phyloP scores from a whole-genome alignment of 2,797 vertebrate species.

The Clarias platycephalus region DNA sequence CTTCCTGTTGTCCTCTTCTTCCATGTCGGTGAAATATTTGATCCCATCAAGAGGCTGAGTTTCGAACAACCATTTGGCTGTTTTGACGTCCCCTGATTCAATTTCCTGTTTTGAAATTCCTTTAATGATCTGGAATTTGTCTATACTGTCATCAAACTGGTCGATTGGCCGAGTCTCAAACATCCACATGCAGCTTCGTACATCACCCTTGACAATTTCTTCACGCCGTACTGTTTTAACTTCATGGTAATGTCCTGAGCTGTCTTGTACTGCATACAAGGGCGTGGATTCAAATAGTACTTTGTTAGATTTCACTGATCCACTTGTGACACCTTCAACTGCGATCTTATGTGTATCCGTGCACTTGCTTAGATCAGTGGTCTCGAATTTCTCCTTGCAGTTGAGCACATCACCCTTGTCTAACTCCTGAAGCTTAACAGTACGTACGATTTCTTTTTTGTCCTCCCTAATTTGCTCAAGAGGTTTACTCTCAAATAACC shows the following conservation, averaged over 20 bases:
- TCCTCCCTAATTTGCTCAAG: conserved; percentile 87
- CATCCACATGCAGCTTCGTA: conserved; percentile 89
- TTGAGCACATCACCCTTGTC: conserved; percentile 86
- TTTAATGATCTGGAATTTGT: conserved; percentile 89
- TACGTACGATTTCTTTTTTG: conserved; percentile 79
- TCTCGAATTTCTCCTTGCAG: conserved; percentile 86
- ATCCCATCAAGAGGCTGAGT: conserved; percentile 89
- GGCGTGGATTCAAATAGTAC: conserved; percentile 90
- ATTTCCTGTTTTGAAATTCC: conserved; percentile 92
- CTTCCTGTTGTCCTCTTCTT: conserved; percentile 74
- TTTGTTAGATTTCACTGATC: conserved; percentile 84
- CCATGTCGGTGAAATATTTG: conserved; percentile 74
- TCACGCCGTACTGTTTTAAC: conserved; percentile 89
- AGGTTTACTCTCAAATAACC: conserved; percentile 88
- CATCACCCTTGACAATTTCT: conserved; percentile 88
- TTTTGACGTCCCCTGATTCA: conserved; percentile 89
- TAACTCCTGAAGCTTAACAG: conserved; percentile 83
- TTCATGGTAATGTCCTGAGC: conserved; percentile 87
- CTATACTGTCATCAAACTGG: conserved; percentile 87
- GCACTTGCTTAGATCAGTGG: conserved; percentile 81
- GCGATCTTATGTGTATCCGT: conserved; percentile 81
- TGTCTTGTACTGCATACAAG: conserved; percentile 89
- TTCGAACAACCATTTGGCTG: conserved; percentile 93
- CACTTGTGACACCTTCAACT: conserved; percentile 84
- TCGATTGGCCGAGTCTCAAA: conserved; percentile 93